Conservation (phyloP, 2,888 invertebrate species). For the Eurytoma adleriae region DNA sequence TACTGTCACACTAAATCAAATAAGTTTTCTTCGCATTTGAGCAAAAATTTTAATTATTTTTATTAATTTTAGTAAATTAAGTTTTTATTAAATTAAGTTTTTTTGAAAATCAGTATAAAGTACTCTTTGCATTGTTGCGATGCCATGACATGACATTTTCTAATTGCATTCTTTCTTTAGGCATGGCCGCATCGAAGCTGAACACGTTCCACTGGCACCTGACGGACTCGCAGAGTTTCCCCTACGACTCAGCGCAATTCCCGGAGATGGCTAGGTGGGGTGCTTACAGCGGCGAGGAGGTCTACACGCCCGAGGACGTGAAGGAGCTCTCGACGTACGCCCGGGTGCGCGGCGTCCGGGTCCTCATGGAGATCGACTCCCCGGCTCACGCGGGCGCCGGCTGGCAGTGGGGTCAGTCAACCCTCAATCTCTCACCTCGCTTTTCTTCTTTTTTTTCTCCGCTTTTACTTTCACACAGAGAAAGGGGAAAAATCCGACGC, state of each 20-base stretch:
- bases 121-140: too few species aligned
- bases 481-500: background rate
- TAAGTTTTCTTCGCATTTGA: too few species aligned
- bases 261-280: slow-evolving; percentile 90
- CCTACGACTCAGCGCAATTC: slow-evolving; percentile 85
- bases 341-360: slow-evolving; percentile 88
- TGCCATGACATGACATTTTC: too few species aligned
- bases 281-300: slow-evolving; percentile 88
- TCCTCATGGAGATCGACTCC: slow-evolving; percentile 92
- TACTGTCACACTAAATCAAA: too few species aligned
- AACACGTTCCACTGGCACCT: slow-evolving; percentile 97
- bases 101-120: too few species aligned
- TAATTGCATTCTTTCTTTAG: background rate
- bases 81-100: too few species aligned
- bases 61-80: too few species aligned
- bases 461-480: background rate
- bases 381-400: slow-evolving; percentile 94
- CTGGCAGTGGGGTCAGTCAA: slow-evolving; percentile 86
- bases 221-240: slow-evolving; percentile 95
- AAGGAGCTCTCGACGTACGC: slow-evolving; percentile 87
- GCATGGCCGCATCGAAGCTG: slow-evolving; percentile 91
- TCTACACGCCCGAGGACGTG: slow-evolving; percentile 85
- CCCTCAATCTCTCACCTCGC: background rate
- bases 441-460: background rate
- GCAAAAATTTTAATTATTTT: too few species aligned